Evolutionary conservation across 2,113 vertebrate species (phyloP), one percentile per base, ranked within the genome.

Genomic region (Acrocephalus arundinaceus): DNA sequence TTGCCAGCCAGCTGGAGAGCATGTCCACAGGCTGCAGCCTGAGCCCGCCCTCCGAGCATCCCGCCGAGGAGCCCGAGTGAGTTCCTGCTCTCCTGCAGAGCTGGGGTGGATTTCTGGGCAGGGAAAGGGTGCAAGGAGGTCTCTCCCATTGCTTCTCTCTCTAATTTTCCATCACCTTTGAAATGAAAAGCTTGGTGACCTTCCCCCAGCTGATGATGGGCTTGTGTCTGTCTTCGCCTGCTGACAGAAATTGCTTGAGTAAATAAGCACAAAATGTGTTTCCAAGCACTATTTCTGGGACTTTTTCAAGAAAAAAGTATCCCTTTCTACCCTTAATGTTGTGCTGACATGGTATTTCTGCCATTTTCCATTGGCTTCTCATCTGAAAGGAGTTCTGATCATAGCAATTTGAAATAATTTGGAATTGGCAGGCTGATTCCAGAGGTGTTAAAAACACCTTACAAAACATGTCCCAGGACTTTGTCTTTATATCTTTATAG

Each of bases 1-100:
- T 99, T 48, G 98, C 98, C 35, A 98, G 97, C 95, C 99, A 99
- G 95, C 98, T 99, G 95, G 99, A 99, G 97, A 98, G 87, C 97
- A 97, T 99, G 98, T 98, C 98, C 31, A 78, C 97, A 0, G 96
- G 98, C 81, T 96, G 97, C 46, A 93, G 87, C 74, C 94, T 97
- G 4, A 97, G 81, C 28, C 96, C 96, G 0, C 96, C 97, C 59
- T 73, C 96, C 1, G 98, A 99, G 52, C 97, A 96, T 20, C 97
- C 95, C 27, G 25, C 90, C 1, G 97, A 98, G 66, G 99, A 99
- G 15, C 75, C 97, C 0, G 98, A 99, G 99, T 99, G 92, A 99
- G 99, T 98, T 25, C 52, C 23, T 30, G 15, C 45, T 16, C 41
- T 21, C n/a, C 54, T 84, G 43, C 49, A 10, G 2, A 35, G 30